Conservation (phyloP, 2,113 vertebrate genomes). For the Hydropotes inermis region DNA sequence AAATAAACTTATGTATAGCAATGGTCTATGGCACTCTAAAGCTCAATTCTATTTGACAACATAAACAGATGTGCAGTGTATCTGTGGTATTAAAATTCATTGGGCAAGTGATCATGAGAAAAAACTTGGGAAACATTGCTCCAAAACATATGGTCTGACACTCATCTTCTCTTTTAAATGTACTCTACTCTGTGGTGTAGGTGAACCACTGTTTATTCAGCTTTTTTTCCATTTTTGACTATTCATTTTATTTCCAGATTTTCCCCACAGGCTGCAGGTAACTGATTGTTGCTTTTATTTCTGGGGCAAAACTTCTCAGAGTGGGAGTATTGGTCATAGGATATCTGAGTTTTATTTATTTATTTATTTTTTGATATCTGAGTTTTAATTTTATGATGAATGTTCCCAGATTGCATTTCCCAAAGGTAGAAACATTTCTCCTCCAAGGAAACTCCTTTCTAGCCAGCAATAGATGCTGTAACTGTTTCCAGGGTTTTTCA, state of each 20-base stretch:
- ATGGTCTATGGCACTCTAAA: background rate
- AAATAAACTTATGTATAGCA: background rate
- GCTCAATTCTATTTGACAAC: background rate
- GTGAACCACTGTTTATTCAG: background rate
- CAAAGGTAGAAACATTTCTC: background rate
- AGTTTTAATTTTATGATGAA: constrained; percentile 2
- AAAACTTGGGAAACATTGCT: background rate
- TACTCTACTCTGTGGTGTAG: background rate
- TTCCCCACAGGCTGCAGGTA: background rate
- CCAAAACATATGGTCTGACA: background rate
- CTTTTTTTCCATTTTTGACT: background rate
- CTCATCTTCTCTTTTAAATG: background rate
- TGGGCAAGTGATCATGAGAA: background rate
- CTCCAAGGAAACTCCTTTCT: background rate
- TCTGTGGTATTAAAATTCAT: background rate
- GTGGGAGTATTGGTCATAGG: background rate
- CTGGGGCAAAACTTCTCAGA: background rate
- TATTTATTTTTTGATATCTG: too few species aligned
- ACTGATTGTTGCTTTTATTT: background rate
- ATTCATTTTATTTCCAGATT: background rate
- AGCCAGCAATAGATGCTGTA: background rate
- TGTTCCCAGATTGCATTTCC: background rate
- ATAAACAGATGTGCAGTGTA: background rate
- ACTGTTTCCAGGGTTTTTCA: background rate
- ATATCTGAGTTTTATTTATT: background rate